Percentiles rank a stretch among this genome's conserved stretches.
phyloP scores from a whole-genome alignment of 64 coral and sea anemone genomes.

The Montipora foliosa region DNA sequence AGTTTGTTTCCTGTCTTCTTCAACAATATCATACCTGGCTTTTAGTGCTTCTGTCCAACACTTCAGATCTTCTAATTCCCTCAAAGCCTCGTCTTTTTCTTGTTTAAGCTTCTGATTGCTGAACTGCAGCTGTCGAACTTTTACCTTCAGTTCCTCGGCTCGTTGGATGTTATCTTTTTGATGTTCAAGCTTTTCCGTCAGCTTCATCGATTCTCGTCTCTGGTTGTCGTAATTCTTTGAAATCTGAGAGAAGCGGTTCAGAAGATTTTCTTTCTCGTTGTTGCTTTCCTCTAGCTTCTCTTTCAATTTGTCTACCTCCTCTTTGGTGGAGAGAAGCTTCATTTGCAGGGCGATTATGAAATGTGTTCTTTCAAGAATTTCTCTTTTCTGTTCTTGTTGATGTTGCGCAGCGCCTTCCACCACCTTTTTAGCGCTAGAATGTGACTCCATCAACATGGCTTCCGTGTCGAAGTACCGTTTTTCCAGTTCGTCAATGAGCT shows the following conservation, averaged over 20 bases:
- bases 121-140: slow-evolving; percentile 80
- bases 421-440: slow-evolving; percentile 74
- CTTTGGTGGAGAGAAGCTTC: slow-evolving; percentile 79
- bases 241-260: slow-evolving; percentile 70
- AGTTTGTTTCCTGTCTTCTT: slow-evolving; percentile 61
- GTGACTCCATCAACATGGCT: slow-evolving; percentile 72
- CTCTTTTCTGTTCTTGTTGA: slow-evolving; percentile 51
- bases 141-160: slow-evolving; percentile 73
- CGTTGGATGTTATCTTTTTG: slow-evolving; percentile 91
- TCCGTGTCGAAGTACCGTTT: slow-evolving; percentile 71
- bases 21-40: slow-evolving; percentile 68
- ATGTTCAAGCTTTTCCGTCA: slow-evolving; percentile 75
- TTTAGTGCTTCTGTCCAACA: slow-evolving; percentile 67
- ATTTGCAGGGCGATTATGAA: slow-evolving; percentile 95
- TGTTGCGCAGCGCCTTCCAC: slow-evolving; percentile 72
- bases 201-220: slow-evolving; percentile 90
- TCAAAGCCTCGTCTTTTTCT: slow-evolving; percentile 67
- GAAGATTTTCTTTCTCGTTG: slow-evolving; percentile 50
- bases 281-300: slow-evolving; percentile 63
- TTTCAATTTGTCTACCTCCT: slow-evolving; percentile 75
- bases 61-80: slow-evolving; percentile 46
- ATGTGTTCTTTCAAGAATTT: slow-evolving; percentile 84
- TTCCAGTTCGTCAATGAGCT: slow-evolving; percentile 80
- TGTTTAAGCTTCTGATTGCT: slow-evolving; percentile 69
- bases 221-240: slow-evolving; percentile 85